A percentile compares a stretch with the other conserved stretches of the same genome.
phyloP scores from a whole-genome alignment of 1,140 invertebrate species.

The Drosophila kikkawai region DNA sequence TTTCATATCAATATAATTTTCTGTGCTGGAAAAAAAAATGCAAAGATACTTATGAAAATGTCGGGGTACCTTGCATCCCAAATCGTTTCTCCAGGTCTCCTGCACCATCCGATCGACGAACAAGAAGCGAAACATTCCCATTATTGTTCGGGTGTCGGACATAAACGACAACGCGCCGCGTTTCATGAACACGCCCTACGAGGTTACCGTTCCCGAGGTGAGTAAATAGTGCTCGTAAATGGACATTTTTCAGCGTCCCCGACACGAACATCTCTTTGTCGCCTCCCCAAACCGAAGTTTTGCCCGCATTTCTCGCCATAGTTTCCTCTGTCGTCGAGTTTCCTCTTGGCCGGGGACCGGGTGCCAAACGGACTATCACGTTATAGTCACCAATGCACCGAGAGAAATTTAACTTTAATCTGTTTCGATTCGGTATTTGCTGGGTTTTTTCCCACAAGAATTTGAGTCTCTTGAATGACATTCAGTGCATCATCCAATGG shows the following conservation, averaged over 20 bases:
- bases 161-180: constrained; percentile 95
- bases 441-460: constrained; percentile 7
- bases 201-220: constrained; percentile 94
- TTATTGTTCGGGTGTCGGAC: constrained; percentile 95
- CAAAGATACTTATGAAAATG: constrained; percentile 10
- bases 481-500: constrained; percentile 4
- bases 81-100: constrained; percentile 88
- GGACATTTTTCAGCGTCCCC: constrained; percentile 42
- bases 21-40: neutral
- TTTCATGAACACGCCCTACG: constrained; percentile 92
- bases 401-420: constrained; percentile 8
- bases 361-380: constrained; percentile 52
- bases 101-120: constrained; percentile 91
- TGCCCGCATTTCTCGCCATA: constrained; percentile 44
- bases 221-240: constrained; percentile 54
- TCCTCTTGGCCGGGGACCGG: constrained; percentile 14
- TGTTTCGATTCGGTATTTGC: neutral
- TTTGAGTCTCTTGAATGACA: constrained; percentile 3
- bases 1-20: constrained; percentile 15
- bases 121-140: constrained; percentile 92
- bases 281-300: constrained; percentile 25
- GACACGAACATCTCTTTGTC: constrained; percentile 47
- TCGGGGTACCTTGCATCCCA: constrained; percentile 4
- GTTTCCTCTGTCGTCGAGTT: constrained; percentile 14
- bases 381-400: constrained; percentile 27